These are phyloP conservation scores for Acromyrmex echinatior DNA, from an alignment of 1,140 invertebrate species.

Conservation along the genomic window DNA sequence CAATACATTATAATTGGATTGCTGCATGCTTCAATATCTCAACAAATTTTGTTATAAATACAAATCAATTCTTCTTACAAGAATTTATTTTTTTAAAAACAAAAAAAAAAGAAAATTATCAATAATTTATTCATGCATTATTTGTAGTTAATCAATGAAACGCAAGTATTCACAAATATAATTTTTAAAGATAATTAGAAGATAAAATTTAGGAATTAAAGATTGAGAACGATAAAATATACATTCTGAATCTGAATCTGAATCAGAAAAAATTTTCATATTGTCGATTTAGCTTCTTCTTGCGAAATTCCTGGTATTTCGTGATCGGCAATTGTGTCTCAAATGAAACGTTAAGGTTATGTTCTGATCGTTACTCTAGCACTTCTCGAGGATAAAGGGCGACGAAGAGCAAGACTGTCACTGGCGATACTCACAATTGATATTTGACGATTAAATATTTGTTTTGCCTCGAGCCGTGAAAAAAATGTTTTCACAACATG, in stretches of 20 bases:
- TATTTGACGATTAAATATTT: constrained; percentile 34
- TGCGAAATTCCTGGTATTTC: background rate
- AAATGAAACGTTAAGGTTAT: constrained; percentile 26
- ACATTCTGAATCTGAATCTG: background rate
- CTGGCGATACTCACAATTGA: constrained; percentile 41
- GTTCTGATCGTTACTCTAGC: background rate
- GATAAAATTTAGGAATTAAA: background rate
- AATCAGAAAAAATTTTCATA: background rate
- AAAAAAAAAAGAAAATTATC: background rate
- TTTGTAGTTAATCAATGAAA: background rate
- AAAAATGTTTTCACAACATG: background rate
- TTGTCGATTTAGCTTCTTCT: background rate
- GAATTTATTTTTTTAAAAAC: background rate
- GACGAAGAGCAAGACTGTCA: background rate
- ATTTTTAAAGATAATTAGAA: background rate
- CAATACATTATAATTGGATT: constrained; percentile 1
- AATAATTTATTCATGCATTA: background rate
- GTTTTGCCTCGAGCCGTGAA: constrained; percentile 5
- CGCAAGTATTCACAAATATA: background rate
- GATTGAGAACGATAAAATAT: background rate
- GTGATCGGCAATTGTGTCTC: background rate
- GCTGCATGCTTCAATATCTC: background rate
- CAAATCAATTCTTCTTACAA: background rate
- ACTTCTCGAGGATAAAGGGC: background rate
- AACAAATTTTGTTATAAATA: background rate